A percentile compares a stretch with the other conserved stretches of the same genome.
These are phyloP conservation scores for Scaptomyza cyrtandrae DNA, from an alignment of 2,888 invertebrate species.

Conservation along the genomic window DNA sequence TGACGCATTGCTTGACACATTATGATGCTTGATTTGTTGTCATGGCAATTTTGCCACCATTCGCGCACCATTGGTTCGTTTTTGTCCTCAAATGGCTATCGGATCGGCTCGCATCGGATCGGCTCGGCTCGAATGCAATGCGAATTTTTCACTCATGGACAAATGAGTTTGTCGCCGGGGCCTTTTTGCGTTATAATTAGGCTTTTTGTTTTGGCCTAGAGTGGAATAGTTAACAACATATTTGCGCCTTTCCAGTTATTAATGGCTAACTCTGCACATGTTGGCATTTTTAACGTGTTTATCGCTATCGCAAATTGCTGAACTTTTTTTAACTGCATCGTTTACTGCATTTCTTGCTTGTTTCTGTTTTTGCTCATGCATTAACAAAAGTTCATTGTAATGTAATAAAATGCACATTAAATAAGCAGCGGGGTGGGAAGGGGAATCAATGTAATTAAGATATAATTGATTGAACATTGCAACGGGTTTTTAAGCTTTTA, in stretches of 20 bases:
- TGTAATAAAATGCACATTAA: neutral
- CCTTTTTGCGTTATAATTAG: slow-evolving; percentile 66
- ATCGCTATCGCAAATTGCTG: slow-evolving; percentile 56
- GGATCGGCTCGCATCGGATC: neutral
- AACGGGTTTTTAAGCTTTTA: slow-evolving; percentile 2
- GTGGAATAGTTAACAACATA: slow-evolving; percentile 72
- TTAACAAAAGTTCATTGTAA: slow-evolving; percentile 32
- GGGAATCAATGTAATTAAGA: slow-evolving; percentile 21
- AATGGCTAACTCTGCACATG: slow-evolving; percentile 76
- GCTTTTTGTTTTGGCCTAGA: slow-evolving; percentile 43
- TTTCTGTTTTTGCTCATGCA: slow-evolving; percentile 11
- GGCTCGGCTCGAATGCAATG: slow-evolving; percentile 54
- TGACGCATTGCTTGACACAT: slow-evolving; percentile 81
- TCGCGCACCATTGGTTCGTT: slow-evolving; percentile 35
- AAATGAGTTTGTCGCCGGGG: slow-evolving; percentile 81
- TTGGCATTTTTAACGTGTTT: slow-evolving; percentile 67
- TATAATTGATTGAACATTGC: slow-evolving; percentile 5
- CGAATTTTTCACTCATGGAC: slow-evolving; percentile 79
- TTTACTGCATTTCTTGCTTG: slow-evolving; percentile 27
- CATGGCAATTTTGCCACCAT: slow-evolving; percentile 79
- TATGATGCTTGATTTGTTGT: slow-evolving; percentile 79
- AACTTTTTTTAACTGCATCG: slow-evolving; percentile 13
- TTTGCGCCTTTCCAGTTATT: slow-evolving; percentile 72
- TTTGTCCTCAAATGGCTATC: slow-evolving; percentile 61
- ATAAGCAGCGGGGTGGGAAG: too few relatives aligned